Evolutionary conservation across 2,888 invertebrate genomes (phyloP), one percentile per base, ranked within the genome.

Genomic region (Agriopis leucophaearia): DNA sequence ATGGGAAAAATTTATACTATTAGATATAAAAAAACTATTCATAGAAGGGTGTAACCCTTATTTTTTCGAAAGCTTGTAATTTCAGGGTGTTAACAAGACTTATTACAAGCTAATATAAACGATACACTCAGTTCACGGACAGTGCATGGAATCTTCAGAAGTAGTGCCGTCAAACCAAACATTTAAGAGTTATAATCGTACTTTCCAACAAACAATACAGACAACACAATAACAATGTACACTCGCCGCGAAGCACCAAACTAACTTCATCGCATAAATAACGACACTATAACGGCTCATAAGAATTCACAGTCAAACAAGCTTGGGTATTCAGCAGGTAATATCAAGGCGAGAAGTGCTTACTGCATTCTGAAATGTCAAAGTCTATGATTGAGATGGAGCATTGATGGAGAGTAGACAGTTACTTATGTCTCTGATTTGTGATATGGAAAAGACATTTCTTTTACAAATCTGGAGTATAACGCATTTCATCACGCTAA

Each of bases 231-330:
- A 54, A 54, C 44, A 56, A 55, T 45, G 45, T n/a, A 57, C 45
- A 57, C 35, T 57, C 13, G 8, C 57, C 57, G 15, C 57, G 35
- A 45, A 56, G 44, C 44, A 56, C 27, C 40, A 52, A 54, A 54
- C 55, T 57, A 57, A 57, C 57, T 57, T 57, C 57, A 57, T 57
- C 45, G 45, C 57, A 57, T 57, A 57, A 57, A 57, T 57, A 57
- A 57, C 57, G 36, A 15, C 15, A 45, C 45, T 57, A 57, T 57
- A 45, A 56, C 36, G 5, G 54, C 54, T 54, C 47, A 55, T 62
- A 62, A 62, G 55, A 48, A 55, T 47, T 62, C 61, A 52, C 45
- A 55, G 47, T 45, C n/a, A 54, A 54, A 62, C 54, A 47, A 55
- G 54, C 54, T 62, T 47, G 47, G 47, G 12, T 55, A 47, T 62